Evolutionary conservation across 2,113 vertebrate genomes (phyloP).

Genomic region (Holacanthus passer): DNA sequence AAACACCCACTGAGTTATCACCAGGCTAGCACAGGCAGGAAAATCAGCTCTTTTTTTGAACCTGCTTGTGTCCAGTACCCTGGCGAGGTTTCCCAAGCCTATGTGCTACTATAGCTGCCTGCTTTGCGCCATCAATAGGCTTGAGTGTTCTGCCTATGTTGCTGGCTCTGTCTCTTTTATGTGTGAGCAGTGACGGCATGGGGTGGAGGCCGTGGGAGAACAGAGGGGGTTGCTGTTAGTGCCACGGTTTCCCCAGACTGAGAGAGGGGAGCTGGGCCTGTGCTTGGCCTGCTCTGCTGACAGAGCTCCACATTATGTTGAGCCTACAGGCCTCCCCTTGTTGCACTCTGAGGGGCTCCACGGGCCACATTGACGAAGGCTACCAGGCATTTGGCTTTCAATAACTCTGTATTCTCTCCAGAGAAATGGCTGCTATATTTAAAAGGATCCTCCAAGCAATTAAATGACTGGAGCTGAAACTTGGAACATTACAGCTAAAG

Average conservation of each 20-base stretch:
- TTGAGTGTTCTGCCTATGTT: constrained; percentile 63
- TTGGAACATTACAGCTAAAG: not conserved
- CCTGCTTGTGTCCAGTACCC: constrained; percentile 28
- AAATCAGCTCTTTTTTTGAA: constrained; percentile 40
- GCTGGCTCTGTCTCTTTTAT: constrained; percentile 56
- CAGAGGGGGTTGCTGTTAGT: constrained; percentile 76
- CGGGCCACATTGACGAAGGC: constrained; percentile 47
- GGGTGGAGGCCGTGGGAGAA: constrained; percentile 68
- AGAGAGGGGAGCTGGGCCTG: constrained; percentile 54
- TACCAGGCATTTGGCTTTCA: constrained; percentile 43
- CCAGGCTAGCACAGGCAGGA: not conserved
- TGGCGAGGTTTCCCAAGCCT: constrained; percentile 37
- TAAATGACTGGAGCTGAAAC: constrained; percentile 18
- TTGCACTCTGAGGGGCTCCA: constrained; percentile 65
- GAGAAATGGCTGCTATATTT: constrained; percentile 33
- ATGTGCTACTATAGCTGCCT: constrained; percentile 38
- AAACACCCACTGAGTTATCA: constrained; percentile 10
- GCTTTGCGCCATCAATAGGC: constrained; percentile 63
- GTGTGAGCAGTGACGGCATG: constrained; percentile 60
- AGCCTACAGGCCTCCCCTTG: constrained; percentile 74
- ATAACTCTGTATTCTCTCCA: constrained; percentile 28
- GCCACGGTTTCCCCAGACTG: constrained; percentile 62
- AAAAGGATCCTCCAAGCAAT: constrained; percentile 5
- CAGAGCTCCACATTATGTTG: constrained; percentile 81
- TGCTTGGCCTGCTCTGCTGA: constrained; percentile 66